Base-by-base conservation (phyloP, 2,888 invertebrate species). In the Zygogramma bicolorata region DNA sequence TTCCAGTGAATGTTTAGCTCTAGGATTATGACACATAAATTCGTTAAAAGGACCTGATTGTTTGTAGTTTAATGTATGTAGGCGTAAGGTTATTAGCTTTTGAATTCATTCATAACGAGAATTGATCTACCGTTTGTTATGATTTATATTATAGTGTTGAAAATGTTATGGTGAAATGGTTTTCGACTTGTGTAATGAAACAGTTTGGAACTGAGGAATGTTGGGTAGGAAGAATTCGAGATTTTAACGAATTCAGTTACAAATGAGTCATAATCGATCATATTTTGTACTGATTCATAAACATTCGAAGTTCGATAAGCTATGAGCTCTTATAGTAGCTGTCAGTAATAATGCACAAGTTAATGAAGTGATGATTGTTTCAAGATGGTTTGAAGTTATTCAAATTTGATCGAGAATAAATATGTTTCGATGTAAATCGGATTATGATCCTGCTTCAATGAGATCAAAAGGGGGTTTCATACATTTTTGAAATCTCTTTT, bases 31-130 rank as follows among this genome's bases (percentile, higher is more conserved):
- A 53, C 27, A 22, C 53, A 53, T 53, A 27, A 53, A 27, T 53
- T 53, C 7, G n/a, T 27, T n/a, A 53, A 25, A 53, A 53, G 27
- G 27, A 27, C 53, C 27, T 53, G 27, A 10, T 46, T 22, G 10
- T 46, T 10, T 18, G 1, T 46, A 8, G 20, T 20, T 46, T 46
- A 10, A 46, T 46, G 10, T 10, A 8, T 27, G 53, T 53, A 25
- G 53, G 53, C 27, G 53, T n/a, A 53, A 4, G 22, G 7, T 27
- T 22, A 53, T 22, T 27, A 3, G 27, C n/a, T n/a, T 22, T 22
- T 53, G 53, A 53, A 53, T 53, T 53, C n/a, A 53, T 22, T 53
- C n/a, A 13, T 27, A 53, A 53, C 53, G 22, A 27, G 27, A 53
- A 25, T 22, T 27, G 53, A 53, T 53, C 15, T 53, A 27, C 27